phyloP scores from a whole-genome alignment of 1,140 invertebrate genomes.

The Penaeus japonicus region DNA sequence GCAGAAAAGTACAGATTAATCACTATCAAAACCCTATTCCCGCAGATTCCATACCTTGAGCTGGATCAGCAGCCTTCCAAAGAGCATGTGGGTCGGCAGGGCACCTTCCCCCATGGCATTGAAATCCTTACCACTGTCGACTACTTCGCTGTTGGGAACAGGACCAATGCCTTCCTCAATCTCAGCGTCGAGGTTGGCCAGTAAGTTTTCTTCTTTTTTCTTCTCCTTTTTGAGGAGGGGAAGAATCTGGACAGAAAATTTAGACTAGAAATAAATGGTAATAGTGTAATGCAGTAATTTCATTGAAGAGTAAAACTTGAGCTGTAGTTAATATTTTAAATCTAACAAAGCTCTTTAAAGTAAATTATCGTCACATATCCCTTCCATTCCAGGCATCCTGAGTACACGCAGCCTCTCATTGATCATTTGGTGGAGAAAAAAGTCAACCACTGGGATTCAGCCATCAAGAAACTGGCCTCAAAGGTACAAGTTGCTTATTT shows the following conservation, averaged over 20 bases:
- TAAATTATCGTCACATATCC: no score
- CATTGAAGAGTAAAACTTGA: no score
- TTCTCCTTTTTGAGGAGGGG: not conserved
- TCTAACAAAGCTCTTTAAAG: no score
- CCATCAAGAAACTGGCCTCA: conserved; percentile 85
- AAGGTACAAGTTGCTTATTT: conserved; percentile 66
- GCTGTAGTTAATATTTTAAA: no score
- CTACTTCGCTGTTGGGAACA: conserved; percentile 92
- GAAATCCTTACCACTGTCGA: conserved; percentile 93
- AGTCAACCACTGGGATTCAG: conserved; percentile 91
- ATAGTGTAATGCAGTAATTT: no score
- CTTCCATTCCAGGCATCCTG: conserved; percentile 73
- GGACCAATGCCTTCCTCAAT: conserved; percentile 84
- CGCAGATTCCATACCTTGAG: conserved; percentile 87
- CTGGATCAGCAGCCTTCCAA: conserved; percentile 97
- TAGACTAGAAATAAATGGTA: no score
- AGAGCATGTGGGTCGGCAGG: conserved; percentile 98
- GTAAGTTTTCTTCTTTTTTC: conserved; percentile 19
- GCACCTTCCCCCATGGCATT: conserved; percentile 95
- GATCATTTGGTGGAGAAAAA: conserved; percentile 88
- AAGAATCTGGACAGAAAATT: no score
- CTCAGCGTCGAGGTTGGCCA: conserved; percentile 70
- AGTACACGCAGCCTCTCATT: conserved; percentile 85
- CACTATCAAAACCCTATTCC: not conserved
- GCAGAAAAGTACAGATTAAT: not conserved